These are phyloP conservation scores for Eupeodes luniger DNA, from an alignment of 2,888 invertebrate species.

Conservation along the genomic window DNA sequence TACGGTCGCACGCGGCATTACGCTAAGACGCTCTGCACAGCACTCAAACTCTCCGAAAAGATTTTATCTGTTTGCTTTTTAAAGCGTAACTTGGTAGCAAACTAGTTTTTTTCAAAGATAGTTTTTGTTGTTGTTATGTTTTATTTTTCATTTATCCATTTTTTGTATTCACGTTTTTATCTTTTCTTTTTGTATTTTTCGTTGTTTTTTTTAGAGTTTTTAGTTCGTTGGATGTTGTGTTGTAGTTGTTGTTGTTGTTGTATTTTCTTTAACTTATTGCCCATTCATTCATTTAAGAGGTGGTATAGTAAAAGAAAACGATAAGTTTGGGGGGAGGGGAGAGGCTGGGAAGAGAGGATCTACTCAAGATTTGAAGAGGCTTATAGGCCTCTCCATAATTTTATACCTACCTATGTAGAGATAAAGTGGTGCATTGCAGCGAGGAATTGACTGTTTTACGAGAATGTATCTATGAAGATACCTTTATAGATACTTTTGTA, in stretches of 20 bases:
- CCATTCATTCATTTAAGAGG: constrained; percentile 70
- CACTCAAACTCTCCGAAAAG: constrained; percentile 66
- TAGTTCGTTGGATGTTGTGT: constrained; percentile 13
- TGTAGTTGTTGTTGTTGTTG: constrained; percentile 17
- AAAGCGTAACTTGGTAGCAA: constrained; percentile 76
- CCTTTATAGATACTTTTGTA: constrained; percentile 47
- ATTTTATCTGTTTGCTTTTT: constrained; percentile 75
- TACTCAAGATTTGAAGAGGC: constrained; percentile 6
- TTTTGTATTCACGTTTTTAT: constrained; percentile 52
- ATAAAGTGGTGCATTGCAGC: background rate
- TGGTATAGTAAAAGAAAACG: background rate
- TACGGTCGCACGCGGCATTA: constrained; percentile 60
- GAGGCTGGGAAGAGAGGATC: background rate
- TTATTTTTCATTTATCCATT: constrained; percentile 55
- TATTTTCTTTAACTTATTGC: constrained; percentile 56
- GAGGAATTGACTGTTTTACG: constrained; percentile 61
- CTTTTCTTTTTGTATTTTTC: constrained; percentile 23
- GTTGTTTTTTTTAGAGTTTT: constrained; percentile 8
- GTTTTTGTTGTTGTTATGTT: constrained; percentile 34
- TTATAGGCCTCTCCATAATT: constrained; percentile 13
- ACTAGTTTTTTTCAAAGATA: constrained; percentile 63
- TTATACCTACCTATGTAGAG: background rate
- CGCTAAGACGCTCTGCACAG: constrained; percentile 63
- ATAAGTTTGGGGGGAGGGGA: background rate
- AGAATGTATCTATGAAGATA: constrained; percentile 36